Conservation (phyloP, 2,888 invertebrate species). For the Tenthredo amoena region DNA sequence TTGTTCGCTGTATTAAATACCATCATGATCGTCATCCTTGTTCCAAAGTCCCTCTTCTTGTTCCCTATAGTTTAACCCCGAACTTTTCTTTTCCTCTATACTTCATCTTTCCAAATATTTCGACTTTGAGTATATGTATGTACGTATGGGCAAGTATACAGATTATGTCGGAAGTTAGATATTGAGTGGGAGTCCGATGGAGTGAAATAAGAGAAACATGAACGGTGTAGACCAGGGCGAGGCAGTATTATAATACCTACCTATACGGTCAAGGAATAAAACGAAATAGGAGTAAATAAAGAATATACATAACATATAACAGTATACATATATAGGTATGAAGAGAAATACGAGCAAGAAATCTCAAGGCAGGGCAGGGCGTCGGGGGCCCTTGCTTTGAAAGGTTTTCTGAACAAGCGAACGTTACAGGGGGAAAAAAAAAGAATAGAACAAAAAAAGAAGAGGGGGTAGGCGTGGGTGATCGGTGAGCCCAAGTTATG, state of each 20-base stretch:
- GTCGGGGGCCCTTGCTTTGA: slow-evolving; percentile 16
- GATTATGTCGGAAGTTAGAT: background rate
- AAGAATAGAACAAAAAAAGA: background rate
- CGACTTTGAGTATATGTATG: background rate
- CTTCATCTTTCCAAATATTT: background rate
- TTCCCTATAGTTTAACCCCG: background rate
- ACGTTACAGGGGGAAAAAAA: slow-evolving; percentile 20
- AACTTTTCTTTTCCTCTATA: background rate
- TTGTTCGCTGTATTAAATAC: background rate
- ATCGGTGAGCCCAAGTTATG: slow-evolving; percentile 48
- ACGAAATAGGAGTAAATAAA: slow-evolving; percentile 8
- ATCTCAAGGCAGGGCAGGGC: slow-evolving; percentile 28
- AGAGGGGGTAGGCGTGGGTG: slow-evolving; percentile 41
- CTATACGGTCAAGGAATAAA: background rate
- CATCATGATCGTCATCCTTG: background rate
- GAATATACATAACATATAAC: background rate
- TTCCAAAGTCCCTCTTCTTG: background rate
- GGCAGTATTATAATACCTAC: background rate
- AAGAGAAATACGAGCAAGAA: slow-evolving; percentile 49
- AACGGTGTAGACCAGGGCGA: background rate
- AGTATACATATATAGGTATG: background rate
- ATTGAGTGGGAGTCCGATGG: background rate
- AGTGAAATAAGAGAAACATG: background rate
- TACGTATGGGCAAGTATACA: background rate
- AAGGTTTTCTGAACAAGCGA: slow-evolving; percentile 50